These are phyloP conservation scores for Tridacna gigas DNA, from an alignment of 2,888 invertebrate genomes.

Conservation along the genomic window DNA sequence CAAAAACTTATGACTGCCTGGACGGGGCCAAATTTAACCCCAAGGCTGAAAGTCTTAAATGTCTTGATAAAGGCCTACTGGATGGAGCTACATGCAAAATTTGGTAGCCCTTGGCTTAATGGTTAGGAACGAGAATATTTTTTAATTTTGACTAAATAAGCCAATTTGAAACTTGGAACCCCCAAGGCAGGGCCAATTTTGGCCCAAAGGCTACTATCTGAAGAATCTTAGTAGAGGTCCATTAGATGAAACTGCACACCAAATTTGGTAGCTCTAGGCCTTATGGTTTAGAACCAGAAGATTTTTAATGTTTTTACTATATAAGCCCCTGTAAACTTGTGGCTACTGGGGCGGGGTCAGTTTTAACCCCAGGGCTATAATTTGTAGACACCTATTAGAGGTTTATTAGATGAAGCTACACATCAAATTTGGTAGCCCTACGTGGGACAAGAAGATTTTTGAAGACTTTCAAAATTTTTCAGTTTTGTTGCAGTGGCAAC, in stretches of 20 bases:
- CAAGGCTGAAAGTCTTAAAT: neutral
- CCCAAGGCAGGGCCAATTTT: neutral
- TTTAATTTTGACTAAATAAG: neutral
- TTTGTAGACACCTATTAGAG: no score
- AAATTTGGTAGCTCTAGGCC: neutral
- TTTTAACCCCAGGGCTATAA: no score
- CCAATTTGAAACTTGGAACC: neutral
- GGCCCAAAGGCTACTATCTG: neutral
- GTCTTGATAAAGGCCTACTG: neutral
- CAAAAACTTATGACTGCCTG: neutral
- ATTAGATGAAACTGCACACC: neutral
- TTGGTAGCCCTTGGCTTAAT: neutral
- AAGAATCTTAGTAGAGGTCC: neutral
- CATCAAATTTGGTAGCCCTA: no score
- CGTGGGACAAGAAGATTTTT: no score
- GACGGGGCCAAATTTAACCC: neutral
- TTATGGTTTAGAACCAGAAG: neutral
- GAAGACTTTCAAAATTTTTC: no score
- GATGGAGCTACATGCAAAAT: neutral
- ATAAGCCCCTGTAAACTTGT: no score
- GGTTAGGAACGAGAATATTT: neutral
- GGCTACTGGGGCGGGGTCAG: no score
- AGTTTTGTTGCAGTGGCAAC: no score
- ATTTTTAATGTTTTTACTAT: neutral
- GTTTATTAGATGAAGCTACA: no score